A percentile compares a stretch with the other conserved stretches of the same genome.
phyloP scores from a whole-genome alignment of 1,140 invertebrate species.

The Brachionus rotundiformis region DNA sequence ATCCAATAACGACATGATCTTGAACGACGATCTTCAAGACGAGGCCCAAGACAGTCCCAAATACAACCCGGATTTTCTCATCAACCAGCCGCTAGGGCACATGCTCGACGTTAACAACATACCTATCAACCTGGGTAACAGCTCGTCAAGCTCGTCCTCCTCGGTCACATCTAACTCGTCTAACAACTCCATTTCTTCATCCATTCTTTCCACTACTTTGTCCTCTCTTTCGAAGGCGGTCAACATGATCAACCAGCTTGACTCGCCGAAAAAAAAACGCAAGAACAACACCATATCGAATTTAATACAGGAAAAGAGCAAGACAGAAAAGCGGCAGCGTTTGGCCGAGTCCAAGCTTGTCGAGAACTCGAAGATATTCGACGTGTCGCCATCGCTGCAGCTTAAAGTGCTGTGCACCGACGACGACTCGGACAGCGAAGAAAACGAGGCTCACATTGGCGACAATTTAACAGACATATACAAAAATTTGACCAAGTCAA shows the following conservation, averaged over 20 bases:
- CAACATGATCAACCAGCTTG: conserved; percentile 32
- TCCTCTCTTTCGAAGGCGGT: conserved; percentile 30
- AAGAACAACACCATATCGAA: conserved; percentile 25
- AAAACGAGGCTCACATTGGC: not conserved
- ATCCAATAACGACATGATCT: not conserved
- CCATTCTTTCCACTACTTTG: conserved; percentile 27
- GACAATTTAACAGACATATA: conserved; percentile 40
- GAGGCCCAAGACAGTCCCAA: not conserved
- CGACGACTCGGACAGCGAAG: conserved; percentile 27
- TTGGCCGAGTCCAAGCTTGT: conserved; percentile 13
- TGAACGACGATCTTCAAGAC: not conserved
- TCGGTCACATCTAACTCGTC: conserved; percentile 8
- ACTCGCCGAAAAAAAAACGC: conserved; percentile 32
- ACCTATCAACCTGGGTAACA: conserved; percentile 35
- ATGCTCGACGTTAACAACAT: conserved; percentile 21
- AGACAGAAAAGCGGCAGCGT: conserved; percentile 16
- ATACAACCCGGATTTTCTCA: conserved; percentile 8
- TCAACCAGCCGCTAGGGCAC: not conserved
- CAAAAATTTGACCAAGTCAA: conserved; percentile 39
- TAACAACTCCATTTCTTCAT: not conserved
- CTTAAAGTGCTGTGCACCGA: conserved; percentile 22
- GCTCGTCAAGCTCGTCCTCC: not conserved
- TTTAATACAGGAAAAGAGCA: conserved; percentile 9
- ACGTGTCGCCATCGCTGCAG: not conserved
- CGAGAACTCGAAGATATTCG: conserved; percentile 6